Conservation (phyloP, 1,140 invertebrate genomes). For the Musca domestica region DNA sequence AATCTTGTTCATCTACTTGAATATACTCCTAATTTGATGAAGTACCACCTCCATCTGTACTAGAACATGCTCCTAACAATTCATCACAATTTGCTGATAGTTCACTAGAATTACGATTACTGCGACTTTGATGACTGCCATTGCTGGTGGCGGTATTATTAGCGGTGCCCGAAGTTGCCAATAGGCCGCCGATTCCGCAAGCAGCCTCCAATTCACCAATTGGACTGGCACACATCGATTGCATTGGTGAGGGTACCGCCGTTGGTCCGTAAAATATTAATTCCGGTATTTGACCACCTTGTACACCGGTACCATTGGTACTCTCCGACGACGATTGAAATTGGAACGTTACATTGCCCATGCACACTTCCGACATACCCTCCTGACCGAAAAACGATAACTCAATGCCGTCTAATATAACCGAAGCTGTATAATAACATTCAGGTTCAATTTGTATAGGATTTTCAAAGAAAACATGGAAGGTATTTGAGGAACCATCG, state of each 20-base stretch:
- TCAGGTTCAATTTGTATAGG: slow-evolving; percentile 90
- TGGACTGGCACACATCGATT: slow-evolving; percentile 43
- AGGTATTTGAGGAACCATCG: slow-evolving; percentile 89
- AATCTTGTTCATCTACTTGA: slow-evolving; percentile 5
- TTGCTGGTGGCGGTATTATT: not conserved
- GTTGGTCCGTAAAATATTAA: slow-evolving; percentile 87
- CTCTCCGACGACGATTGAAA: slow-evolving; percentile 93
- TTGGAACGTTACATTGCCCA: slow-evolving; percentile 86
- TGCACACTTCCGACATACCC: slow-evolving; percentile 85
- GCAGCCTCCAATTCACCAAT: slow-evolving; percentile 32
- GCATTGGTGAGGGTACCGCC: slow-evolving; percentile 50
- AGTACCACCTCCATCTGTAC: slow-evolving; percentile 28
- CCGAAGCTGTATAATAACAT: slow-evolving; percentile 86
- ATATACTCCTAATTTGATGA: not conserved
- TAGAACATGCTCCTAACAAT: slow-evolving; percentile 28
- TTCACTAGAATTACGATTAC: slow-evolving; percentile 23
- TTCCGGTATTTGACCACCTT: slow-evolving; percentile 92
- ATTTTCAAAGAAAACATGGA: slow-evolving; percentile 90
- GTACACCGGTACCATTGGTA: slow-evolving; percentile 91
- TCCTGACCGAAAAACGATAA: slow-evolving; percentile 95
- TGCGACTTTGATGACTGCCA: not conserved
- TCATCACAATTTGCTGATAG: slow-evolving; percentile 35
- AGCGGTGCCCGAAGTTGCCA: not conserved
- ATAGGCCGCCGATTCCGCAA: slow-evolving; percentile 6
- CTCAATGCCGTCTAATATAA: slow-evolving; percentile 84